Evolutionary conservation across 2,797 vertebrate species (phyloP).

Genomic region (Danionella dracula): DNA sequence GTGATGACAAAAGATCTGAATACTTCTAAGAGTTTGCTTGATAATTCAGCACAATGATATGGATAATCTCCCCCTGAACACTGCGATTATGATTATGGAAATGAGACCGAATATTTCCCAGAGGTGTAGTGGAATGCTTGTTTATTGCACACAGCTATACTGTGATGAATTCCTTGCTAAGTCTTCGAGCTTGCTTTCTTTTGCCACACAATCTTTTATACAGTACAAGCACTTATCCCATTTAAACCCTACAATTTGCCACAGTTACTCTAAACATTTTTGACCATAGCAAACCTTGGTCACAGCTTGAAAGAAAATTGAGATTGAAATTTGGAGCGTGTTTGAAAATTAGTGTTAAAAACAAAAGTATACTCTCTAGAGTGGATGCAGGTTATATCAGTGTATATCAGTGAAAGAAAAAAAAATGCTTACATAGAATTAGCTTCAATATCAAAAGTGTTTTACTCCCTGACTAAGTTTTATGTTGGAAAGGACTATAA

Average conservation of each 20-base stretch:
- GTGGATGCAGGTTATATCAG: too few species aligned
- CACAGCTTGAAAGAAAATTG: slow-evolving; percentile 27
- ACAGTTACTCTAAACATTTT: slow-evolving; percentile 12
- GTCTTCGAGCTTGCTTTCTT: not conserved
- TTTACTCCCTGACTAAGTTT: too few species aligned
- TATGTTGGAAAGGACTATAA: too few species aligned
- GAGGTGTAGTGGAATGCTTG: slow-evolving; percentile 11
- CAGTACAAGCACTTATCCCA: not conserved
- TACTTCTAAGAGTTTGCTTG: slow-evolving; percentile 13
- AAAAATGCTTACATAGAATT: too few species aligned
- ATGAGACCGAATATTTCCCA: slow-evolving; percentile 34
- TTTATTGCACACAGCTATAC: slow-evolving; percentile 3
- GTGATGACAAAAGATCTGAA: too few species aligned
- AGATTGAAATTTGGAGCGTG: not conserved
- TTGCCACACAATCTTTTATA: not conserved
- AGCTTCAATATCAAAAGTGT: too few species aligned
- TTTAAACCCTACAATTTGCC: slow-evolving; percentile 11
- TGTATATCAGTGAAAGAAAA: too few species aligned
- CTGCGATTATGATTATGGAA: slow-evolving; percentile 29
- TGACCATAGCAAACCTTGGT: slow-evolving; percentile 16
- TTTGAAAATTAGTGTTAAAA: slow-evolving; percentile 6
- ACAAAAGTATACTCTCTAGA: too few species aligned
- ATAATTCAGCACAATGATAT: slow-evolving; percentile 22
- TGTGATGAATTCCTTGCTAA: slow-evolving; percentile 19
- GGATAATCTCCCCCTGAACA: slow-evolving; percentile 35